These are phyloP conservation scores for Crossaster papposus DNA, from an alignment of 53 echinoderm and acorn worm genomes.

Conservation along the genomic window DNA sequence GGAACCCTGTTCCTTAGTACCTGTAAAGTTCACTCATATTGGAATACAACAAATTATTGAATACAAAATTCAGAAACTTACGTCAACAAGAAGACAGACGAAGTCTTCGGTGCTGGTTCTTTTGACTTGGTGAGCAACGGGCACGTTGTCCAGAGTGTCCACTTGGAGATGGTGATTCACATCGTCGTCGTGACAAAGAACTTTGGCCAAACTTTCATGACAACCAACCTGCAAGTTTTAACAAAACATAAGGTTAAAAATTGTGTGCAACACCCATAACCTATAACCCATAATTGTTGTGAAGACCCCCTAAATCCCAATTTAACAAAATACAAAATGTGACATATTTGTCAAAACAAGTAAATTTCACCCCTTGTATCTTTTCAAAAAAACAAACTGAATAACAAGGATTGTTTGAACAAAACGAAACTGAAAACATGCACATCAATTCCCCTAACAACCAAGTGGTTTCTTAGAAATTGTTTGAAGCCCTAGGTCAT, in stretches of 20 bases:
- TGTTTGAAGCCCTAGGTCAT: too few relatives aligned
- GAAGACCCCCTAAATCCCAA: not conserved
- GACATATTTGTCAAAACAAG: not conserved
- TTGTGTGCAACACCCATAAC: not conserved
- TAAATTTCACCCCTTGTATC: not conserved
- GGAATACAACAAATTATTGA: not conserved
- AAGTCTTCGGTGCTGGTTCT: conserved; percentile 63
- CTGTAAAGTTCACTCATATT: too few relatives aligned
- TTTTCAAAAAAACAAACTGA: too few relatives aligned
- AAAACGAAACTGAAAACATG: too few relatives aligned
- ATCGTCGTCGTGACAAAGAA: conserved; percentile 44
- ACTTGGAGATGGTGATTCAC: not conserved
- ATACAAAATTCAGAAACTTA: conserved; percentile 25
- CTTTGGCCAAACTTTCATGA: conserved; percentile 60
- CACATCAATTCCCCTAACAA: too few relatives aligned
- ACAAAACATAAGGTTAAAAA: not conserved
- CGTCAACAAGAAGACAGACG: conserved; percentile 71
- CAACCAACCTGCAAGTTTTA: conserved; percentile 52
- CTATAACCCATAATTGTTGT: not conserved
- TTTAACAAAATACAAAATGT: not conserved
- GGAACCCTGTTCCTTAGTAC: too few relatives aligned
- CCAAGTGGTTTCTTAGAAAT: too few relatives aligned
- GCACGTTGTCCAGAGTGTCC: conserved; percentile 39
- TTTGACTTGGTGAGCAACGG: not conserved
- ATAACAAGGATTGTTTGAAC: too few relatives aligned